phyloP scores from a whole-genome alignment of 1,140 invertebrate genomes.

The Hycleus phaleratus region DNA sequence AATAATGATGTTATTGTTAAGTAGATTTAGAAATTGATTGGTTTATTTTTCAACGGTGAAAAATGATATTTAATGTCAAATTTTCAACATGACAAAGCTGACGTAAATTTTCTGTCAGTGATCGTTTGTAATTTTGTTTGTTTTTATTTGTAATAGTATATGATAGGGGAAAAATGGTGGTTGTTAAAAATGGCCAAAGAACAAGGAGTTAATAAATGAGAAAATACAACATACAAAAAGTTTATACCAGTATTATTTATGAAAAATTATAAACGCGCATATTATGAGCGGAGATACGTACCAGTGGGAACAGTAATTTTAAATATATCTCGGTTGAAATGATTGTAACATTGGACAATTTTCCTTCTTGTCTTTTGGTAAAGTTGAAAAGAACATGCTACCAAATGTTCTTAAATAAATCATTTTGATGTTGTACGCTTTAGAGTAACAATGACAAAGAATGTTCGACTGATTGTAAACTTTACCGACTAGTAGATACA shows the following conservation, averaged over 20 bases:
- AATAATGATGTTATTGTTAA: too few species aligned
- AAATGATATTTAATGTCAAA: too few species aligned
- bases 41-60: too few species aligned
- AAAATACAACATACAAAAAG: constrained; percentile 11
- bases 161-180: too few species aligned
- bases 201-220: constrained; percentile 7
- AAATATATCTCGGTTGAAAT: constrained; percentile 15
- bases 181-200: too few species aligned
- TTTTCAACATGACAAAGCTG: too few species aligned
- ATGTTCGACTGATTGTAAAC: constrained; percentile 9
- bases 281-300: constrained; percentile 12
- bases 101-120: too few species aligned
- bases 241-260: constrained; percentile 14
- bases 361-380: constrained; percentile 15
- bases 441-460: constrained; percentile 2
- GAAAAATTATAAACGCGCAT: constrained; percentile 19
- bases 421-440: constrained; percentile 11
- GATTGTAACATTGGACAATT: constrained; percentile 18
- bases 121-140: too few species aligned
- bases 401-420: constrained; percentile 26
- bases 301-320: constrained; percentile 15
- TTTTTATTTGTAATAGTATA: too few species aligned
- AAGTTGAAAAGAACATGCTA: constrained; percentile 23
- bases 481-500: constrained; percentile 20
- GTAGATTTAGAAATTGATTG: too few species aligned